Conservation (phyloP, 2,888 invertebrate species). For the Cabera pusaria region DNA sequence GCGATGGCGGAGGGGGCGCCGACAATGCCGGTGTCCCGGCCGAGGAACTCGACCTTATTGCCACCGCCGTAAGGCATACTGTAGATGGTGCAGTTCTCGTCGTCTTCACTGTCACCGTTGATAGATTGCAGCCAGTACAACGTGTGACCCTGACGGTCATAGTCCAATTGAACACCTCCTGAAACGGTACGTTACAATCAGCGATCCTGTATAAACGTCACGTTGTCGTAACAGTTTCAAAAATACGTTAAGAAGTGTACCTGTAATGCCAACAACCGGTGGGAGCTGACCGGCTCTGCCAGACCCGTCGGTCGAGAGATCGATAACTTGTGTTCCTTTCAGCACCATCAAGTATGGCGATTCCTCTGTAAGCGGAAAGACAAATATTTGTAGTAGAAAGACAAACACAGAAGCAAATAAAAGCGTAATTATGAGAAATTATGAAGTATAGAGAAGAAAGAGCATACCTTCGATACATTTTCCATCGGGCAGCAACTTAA, state of each 20-base stretch:
- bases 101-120: conserved; percentile 86
- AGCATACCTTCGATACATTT: conserved; percentile 86
- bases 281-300: conserved; percentile 90
- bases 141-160: conserved; percentile 92
- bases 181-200: no score
- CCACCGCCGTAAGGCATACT: conserved; percentile 93
- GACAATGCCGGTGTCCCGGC: conserved; percentile 92
- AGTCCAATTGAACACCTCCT: conserved; percentile 95
- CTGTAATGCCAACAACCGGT: conserved; percentile 92
- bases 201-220: no score
- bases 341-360: conserved; percentile 95
- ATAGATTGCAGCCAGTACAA: conserved; percentile 94
- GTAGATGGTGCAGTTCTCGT: conserved; percentile 94
- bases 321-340: conserved; percentile 94
- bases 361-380: conserved; percentile 84
- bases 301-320: conserved; percentile 90
- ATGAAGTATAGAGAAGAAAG: background rate
- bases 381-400: background rate
- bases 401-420: no score
- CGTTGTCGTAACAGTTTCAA: no score
- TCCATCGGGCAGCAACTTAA: conserved; percentile 85
- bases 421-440: no score
- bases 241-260: no score
- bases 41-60: conserved; percentile 88
- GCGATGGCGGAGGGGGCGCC: conserved; percentile 96